Base-by-base conservation (phyloP, 2,888 invertebrate genomes). In the Spialia ferax region DNA sequence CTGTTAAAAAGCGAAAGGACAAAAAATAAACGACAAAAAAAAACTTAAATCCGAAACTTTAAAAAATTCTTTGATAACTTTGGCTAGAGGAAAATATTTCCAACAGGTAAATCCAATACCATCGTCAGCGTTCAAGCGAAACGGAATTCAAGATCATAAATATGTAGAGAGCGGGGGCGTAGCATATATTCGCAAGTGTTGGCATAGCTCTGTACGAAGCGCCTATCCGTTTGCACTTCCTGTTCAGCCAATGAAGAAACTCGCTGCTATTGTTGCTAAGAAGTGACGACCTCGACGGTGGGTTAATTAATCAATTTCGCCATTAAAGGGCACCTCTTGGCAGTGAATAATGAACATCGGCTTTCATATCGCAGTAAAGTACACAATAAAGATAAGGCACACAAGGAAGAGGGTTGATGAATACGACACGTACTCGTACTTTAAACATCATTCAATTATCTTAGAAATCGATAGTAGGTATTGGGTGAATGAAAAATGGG, bases 61-160 rank as follows among this genome's bases (percentile, higher is more conserved):
- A 23, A 3, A 23, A 52, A 23, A 52, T n/a, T n/a, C n/a, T n/a
- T n/a, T 32, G 35, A 23, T 45, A 69, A 71, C 76, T 77, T 79
- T 77, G 68, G 54, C 50, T 38, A 60, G 59, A 66, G 57, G 55
- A n/a, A 61, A 22, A 66, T 54, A 67, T 63, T 50, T 62, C 66
- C 69, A 61, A 69, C 91, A 93, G 92, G 90, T 90, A 60, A 78
- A 79, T 68, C 81, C 79, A 54, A 77, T 93, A 71, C 91, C 93
- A 68, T 86, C 89, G 57, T 87, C 90, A 74, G 90, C 91, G 45
- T 73, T 93, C 73, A 93, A 86, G 74, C 79, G 92, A 69, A 91
- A 93, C 69, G 93, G 93, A 74, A 71, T 93, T 65, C 93, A 93
- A 84, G 93, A 93, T 77, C 88, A 89, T 75, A 80, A 85, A 71